Base-by-base conservation (phyloP, 2,888 invertebrate genomes). In the Scaptomyza cyrtandrae region DNA sequence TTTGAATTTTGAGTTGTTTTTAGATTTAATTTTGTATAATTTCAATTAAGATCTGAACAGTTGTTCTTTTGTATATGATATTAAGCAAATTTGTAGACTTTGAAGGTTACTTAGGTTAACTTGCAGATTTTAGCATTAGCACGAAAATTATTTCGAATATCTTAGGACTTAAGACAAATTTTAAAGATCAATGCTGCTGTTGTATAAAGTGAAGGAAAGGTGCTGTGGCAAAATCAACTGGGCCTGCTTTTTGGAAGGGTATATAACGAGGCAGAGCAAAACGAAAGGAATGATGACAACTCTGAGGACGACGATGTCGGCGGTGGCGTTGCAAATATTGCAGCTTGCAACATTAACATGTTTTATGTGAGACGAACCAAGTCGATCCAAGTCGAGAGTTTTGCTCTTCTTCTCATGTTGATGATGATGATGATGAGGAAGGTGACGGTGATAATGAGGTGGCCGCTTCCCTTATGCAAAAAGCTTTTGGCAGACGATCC, bases 261-360 rank as follows among this genome's bases (percentile, higher is more conserved):
- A 75, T 75, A 37, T 16, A 50, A 33, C 10, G 39, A 56, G 48
- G 7, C 33, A 44, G 33, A 55, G 46, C 54, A 54, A 50, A 49
- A 14, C 57, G 59, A 57, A 35, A 45, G 43, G 45, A 31, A 55
- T 49, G 39, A 75, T 14, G 67, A 67, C 43, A 58, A 62, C 44
- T 61, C 52, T 19, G 39, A 41, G 14, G 41, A n/a, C 53, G 66
- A 41, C 9, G 41, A 24, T 19, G 35, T 19, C 35, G 35, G 11
- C 63, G 46, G 55, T 52, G 48, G 14, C 48, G 67, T 60, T 49
- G 56, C 69, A 61, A 55, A 77, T 13, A 63, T 87, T 83, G 83
- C 87, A 83, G 85, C 85, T 85, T 83, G 83, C 85, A 81, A 79
- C 76, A 78, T 86, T 84, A 81, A 78, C 81, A 76, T 81, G 81